Conservation (phyloP, 2,113 vertebrate genomes). For the human region DNA sequence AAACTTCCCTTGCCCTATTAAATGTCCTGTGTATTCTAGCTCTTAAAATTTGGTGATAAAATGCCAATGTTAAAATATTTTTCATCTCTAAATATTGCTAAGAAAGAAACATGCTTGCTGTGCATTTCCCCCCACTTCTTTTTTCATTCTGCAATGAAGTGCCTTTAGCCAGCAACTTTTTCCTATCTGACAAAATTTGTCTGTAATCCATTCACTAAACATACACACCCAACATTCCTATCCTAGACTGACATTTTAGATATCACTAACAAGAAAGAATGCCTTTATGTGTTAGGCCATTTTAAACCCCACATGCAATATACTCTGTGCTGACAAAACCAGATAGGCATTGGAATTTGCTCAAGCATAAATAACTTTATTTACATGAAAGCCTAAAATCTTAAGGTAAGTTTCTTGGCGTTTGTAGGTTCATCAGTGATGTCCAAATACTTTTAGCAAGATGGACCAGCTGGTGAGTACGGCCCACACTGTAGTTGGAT, state of each 20-base stretch:
- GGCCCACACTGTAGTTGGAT: neutral
- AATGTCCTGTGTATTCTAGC: neutral
- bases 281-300: neutral
- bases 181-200: neutral
- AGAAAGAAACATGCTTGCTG: neutral
- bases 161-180: neutral
- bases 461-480: neutral
- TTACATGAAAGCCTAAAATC: neutral
- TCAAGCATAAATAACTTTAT: neutral
- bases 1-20: neutral
- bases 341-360: neutral
- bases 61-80: neutral
- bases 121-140: neutral
- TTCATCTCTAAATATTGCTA: neutral
- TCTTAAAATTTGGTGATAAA: neutral
- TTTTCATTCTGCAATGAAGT: neutral
- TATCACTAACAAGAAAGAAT: neutral
- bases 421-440: neutral
- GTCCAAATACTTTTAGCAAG: neutral
- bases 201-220: neutral
- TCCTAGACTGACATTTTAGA: conserved; percentile 25
- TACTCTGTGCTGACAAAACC: neutral
- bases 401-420: neutral
- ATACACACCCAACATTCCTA: neutral
- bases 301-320: neutral